These are phyloP conservation scores for Eupristina koningsbergeri DNA, from an alignment of 1,140 invertebrate species.

Conservation along the genomic window DNA sequence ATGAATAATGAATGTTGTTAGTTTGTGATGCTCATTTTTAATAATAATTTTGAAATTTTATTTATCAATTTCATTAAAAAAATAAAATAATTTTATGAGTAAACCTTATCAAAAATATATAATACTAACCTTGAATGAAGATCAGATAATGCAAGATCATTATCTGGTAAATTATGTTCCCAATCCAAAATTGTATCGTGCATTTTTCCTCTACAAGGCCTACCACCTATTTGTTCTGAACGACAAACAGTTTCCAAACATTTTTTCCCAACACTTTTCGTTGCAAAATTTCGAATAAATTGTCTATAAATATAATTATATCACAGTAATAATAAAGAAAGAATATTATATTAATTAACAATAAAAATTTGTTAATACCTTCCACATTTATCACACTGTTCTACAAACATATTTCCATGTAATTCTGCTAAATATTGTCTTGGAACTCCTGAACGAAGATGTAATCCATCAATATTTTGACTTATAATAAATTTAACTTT, in stretches of 20 bases:
- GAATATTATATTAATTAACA: constrained; percentile 25
- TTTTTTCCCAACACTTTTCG: constrained; percentile 93
- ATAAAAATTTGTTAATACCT: constrained; percentile 75
- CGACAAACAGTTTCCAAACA: constrained; percentile 85
- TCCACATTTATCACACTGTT: constrained; percentile 93
- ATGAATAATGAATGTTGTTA: too few species aligned
- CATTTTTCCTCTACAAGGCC: constrained; percentile 88
- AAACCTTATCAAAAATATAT: too few species aligned
- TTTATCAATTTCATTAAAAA: too few species aligned
- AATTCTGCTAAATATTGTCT: constrained; percentile 90
- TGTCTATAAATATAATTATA: constrained; percentile 76
- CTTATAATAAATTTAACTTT: constrained; percentile 92
- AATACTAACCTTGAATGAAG: constrained; percentile 85
- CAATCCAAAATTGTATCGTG: constrained; percentile 98
- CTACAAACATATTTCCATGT: constrained; percentile 98
- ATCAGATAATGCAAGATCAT: constrained; percentile 89
- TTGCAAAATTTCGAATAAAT: constrained; percentile 86
- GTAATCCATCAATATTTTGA: constrained; percentile 98
- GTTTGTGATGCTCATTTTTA: too few species aligned
- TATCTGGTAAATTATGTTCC: constrained; percentile 94
- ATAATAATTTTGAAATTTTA: not conserved
- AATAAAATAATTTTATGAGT: too few species aligned
- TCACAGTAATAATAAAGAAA: not conserved
- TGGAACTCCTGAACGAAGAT: constrained; percentile 90
- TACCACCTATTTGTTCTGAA: constrained; percentile 75